These are phyloP conservation scores for Ophthalmolycus amberensis DNA, from an alignment of 2,113 vertebrate genomes.

Conservation along the genomic window DNA sequence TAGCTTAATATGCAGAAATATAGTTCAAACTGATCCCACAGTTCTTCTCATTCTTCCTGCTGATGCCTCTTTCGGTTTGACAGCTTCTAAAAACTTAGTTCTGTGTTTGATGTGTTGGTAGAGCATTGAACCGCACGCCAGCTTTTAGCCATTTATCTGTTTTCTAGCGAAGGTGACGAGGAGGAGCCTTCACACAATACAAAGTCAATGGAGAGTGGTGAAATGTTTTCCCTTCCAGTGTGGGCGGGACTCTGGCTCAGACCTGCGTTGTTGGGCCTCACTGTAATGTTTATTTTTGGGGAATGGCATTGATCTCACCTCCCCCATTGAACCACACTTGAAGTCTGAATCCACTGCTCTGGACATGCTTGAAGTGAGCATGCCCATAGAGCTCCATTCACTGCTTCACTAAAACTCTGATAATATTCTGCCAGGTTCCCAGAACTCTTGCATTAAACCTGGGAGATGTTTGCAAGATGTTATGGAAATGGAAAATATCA, in stretches of 20 bases:
- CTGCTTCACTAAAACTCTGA: not conserved
- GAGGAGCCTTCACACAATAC: not conserved
- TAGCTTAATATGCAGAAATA: no score
- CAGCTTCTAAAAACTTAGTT: no score
- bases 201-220: not conserved
- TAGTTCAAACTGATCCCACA: no score
- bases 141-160: not conserved
- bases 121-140: no score
- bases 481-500: slow-evolving; percentile 9
- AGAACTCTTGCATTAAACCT: slow-evolving; percentile 5
- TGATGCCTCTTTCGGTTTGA: no score
- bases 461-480: not conserved
- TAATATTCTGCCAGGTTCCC: slow-evolving; percentile 23
- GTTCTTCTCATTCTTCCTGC: no score
- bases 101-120: no score
- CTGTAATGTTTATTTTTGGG: not conserved
- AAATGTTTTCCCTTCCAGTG: not conserved
- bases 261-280: not conserved
- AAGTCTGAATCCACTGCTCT: not conserved
- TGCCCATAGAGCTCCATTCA: not conserved
- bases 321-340: not conserved
- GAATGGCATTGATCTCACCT: not conserved
- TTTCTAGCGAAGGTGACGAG: not conserved
- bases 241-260: not conserved
- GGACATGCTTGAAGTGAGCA: not conserved